Evolutionary conservation across 2,113 vertebrate species (phyloP), one percentile per base, ranked within the genome.

Genomic region (Acrocephalus kingi): DNA sequence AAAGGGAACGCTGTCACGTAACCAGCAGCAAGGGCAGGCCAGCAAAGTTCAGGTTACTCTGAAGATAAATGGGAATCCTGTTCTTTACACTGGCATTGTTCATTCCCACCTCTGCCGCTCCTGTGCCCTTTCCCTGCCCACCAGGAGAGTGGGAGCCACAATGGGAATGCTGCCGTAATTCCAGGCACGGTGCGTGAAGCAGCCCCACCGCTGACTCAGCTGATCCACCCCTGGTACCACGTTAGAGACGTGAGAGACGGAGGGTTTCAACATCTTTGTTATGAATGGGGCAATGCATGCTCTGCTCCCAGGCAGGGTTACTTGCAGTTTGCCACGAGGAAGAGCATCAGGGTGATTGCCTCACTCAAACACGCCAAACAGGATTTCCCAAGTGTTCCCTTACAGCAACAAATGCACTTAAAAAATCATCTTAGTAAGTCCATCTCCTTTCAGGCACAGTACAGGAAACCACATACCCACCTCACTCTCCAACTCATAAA

Each of bases 1-100:
- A 93, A 90, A 97, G 93, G 95, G 94, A 97, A 96, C 51, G 67
- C 95, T 13, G 20, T 74, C 66, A 7, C 14, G 9, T 84, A 46
- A 95, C 59, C 87, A 67, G 61, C 68, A 73, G 68, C 86, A 39
- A 81, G 64, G 79, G 56, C 39, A 63, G n/a, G 41, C 71, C 84
- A 87, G 23, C 73, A 93, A 92, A 96, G 31, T 61, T 89, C 92
- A 54, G 78, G 2, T 89, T 79, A 76, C 84, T 89, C 85, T 6
- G 30, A 33, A 74, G 54, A 49, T 25, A 56, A n/a, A 37, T 1
- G 6, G 62, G 84, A 94, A 88, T 58, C 39, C 55, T 25, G 21
- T 7, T 41, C 56, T 31, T 82, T 23, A 43, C 0, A 0, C 43
- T 46, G 28, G 22, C 11, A 3, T 1, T 4, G 56, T 0, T 37